These are phyloP conservation scores for Cnemophilus loriae DNA, from an alignment of 2,113 vertebrate species.

Conservation along the genomic window DNA sequence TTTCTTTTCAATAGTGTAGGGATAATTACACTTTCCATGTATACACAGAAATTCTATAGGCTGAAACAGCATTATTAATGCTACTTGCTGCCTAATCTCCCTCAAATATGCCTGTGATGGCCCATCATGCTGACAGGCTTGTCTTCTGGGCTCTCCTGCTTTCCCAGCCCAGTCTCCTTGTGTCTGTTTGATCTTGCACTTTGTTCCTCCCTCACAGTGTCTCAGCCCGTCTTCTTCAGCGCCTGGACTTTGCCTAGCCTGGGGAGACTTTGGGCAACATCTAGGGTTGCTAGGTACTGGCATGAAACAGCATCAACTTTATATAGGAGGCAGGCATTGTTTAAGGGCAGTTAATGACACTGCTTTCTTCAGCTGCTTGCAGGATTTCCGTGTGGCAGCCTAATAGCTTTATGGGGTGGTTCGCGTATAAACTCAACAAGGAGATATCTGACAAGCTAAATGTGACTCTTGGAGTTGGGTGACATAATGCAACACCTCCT, in stretches of 20 bases:
- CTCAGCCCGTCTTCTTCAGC: background rate
- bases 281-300: background rate
- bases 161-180: background rate
- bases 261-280: background rate
- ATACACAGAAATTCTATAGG: background rate
- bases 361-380: background rate
- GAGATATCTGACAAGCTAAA: background rate
- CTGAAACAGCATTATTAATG: background rate
- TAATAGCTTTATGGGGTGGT: background rate
- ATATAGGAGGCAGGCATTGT: background rate
- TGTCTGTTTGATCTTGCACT: background rate
- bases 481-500: background rate
- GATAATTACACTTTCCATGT: background rate
- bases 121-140: background rate
- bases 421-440: background rate
- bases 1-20: background rate
- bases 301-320: background rate
- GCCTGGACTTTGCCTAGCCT: accelerated
- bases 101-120: background rate
- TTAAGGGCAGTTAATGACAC: background rate
- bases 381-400: background rate
- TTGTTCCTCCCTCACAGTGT: background rate
- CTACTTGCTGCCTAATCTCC: background rate
- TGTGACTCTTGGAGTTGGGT: background rate
- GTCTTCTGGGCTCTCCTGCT: background rate